phyloP scores from a whole-genome alignment of 1,140 invertebrate genomes.

The Listronotus oregonensis region DNA sequence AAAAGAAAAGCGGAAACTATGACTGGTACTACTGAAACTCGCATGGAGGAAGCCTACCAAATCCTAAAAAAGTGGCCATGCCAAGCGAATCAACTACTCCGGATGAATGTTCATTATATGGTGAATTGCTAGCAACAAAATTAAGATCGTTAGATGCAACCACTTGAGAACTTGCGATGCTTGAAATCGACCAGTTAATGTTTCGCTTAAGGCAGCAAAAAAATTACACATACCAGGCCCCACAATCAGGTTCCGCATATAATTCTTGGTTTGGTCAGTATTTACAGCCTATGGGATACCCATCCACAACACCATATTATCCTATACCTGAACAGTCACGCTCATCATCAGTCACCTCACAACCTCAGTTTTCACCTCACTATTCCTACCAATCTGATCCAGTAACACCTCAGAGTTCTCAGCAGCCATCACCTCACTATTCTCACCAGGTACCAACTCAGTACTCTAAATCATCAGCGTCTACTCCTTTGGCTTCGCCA shows the following conservation, averaged over 20 bases:
- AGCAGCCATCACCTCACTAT: too few species aligned
- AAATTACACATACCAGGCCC: background rate
- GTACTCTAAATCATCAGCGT: too few species aligned
- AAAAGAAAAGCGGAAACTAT: slow-evolving; percentile 9
- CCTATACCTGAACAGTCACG: too few species aligned
- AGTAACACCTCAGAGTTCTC: too few species aligned
- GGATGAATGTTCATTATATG: slow-evolving; percentile 10
- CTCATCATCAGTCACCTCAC: too few species aligned
- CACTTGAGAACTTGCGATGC: slow-evolving; percentile 5
- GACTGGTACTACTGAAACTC: slow-evolving; percentile 8
- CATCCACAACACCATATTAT: too few species aligned
- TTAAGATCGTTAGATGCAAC: slow-evolving; percentile 5
- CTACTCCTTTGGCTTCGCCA: too few species aligned
- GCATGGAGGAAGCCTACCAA: background rate
- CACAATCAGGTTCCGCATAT: background rate
- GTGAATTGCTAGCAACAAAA: slow-evolving; percentile 14
- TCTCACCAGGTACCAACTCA: too few species aligned
- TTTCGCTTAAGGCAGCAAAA: background rate
- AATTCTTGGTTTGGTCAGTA: background rate
- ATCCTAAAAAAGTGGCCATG: slow-evolving; percentile 4
- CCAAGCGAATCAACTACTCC: slow-evolving; percentile 5
- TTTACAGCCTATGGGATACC: too few species aligned
- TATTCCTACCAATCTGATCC: too few species aligned
- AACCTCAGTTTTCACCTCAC: too few species aligned
- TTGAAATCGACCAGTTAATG: slow-evolving; percentile 12